phyloP scores from a whole-genome alignment of 2,888 invertebrate species.

The Crocallis elinguaria region DNA sequence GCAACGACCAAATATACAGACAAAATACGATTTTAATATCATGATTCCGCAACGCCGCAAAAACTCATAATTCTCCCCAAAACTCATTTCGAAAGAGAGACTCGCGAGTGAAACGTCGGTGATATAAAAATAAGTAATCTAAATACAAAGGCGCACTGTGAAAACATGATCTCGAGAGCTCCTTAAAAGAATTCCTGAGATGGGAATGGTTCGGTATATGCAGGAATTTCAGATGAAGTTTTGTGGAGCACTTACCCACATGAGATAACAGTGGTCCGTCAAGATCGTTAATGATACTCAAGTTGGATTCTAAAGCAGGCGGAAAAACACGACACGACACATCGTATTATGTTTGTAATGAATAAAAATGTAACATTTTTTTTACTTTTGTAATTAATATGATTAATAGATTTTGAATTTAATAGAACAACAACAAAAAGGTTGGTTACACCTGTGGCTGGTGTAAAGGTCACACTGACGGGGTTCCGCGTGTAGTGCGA shows the following conservation, averaged over 20 bases:
- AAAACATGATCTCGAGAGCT: conserved; percentile 18
- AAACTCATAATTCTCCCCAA: conserved; percentile 27
- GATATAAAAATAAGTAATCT: conserved; percentile 33
- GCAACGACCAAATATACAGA: conserved; percentile 11
- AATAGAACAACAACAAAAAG: too few species aligned
- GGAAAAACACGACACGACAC: too few species aligned
- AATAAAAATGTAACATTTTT: too few species aligned
- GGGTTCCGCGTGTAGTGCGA: too few species aligned
- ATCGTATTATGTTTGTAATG: too few species aligned
- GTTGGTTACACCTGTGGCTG: too few species aligned
- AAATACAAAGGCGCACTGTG: conserved; percentile 23
- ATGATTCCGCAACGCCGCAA: conserved; percentile 24
- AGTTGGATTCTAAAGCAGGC: too few species aligned
- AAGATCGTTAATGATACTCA: too few species aligned
- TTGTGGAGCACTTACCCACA: conserved; percentile 11
- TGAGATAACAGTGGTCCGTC: too few species aligned
- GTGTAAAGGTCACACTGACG: too few species aligned
- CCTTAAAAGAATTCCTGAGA: conserved; percentile 20
- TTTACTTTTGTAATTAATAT: too few species aligned
- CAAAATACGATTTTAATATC: conserved; percentile 31
- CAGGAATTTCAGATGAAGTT: conserved; percentile 7
- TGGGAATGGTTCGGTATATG: conserved; percentile 13
- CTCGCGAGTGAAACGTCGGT: conserved; percentile 15
- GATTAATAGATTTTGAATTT: too few species aligned
- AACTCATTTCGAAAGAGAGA: conserved; percentile 23